Evolutionary conservation across 2,888 invertebrate genomes (phyloP), one percentile per base, ranked within the genome.

Genomic region (Cyaniris semiargus): DNA sequence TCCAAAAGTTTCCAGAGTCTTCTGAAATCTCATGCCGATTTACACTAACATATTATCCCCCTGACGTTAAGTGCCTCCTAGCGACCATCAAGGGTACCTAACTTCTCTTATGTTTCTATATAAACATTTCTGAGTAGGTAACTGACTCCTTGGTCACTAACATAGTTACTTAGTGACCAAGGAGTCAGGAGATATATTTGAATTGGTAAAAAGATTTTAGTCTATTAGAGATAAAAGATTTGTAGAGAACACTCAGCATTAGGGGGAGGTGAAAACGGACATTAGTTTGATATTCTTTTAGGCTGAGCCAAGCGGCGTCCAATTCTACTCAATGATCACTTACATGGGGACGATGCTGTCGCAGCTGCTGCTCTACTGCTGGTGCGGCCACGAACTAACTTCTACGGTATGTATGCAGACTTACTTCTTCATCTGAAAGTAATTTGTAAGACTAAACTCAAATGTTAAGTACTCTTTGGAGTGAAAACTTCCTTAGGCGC

Each of bases 311-410:
- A 90, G 82, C 84, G 94, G 85, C 83, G 88, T 84, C 76, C 94
- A 90, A 85, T 95, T 89, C 85, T 91, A 82, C 82, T 95, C 84
- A 76, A 93, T 88, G 91, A 81, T 85, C 70, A 90, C 83, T 83
- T 93, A 91, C 84, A 84, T 95, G 88, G 83, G 91, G 21, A 93
- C 94, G 0, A 94, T 95, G 86, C 85, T 95, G 66, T 86, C 94
- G 0, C 95, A 95, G 81, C 88, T 95, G 53, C 78, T 70, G 3
- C 44, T 38, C 44, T 70, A 66, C 56, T 70, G 66, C 56, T 71
- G 56, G 53, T 76, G 60, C 48, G 66, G 66, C 15, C 66, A 66
- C 27, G 66, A 66, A 31, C 23, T 74, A 18, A 74, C 44, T 74
- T 23, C 48, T 38, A 48, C 38, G 38, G 44, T 74, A 48, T 44